Evolutionary conservation across 2,797 vertebrate species (phyloP).

Genomic region (Iguana delicatissima): DNA sequence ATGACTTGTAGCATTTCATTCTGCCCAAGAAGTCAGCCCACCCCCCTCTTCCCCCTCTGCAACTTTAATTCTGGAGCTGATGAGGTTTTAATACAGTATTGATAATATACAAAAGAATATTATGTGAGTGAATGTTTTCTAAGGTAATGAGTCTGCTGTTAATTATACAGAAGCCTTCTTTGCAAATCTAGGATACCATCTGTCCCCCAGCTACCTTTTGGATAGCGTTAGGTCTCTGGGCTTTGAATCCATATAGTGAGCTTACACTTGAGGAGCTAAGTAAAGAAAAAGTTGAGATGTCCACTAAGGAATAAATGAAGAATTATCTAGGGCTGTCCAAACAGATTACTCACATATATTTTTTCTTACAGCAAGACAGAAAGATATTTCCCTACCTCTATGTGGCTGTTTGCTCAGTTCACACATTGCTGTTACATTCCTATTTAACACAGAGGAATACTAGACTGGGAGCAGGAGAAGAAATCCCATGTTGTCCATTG

Average conservation of each 20-base stretch:
- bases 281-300: constrained; percentile 38
- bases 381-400: constrained; percentile 57
- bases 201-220: constrained; percentile 71
- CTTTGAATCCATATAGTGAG: constrained; percentile 55
- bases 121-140: constrained; percentile 2
- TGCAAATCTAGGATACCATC: constrained; percentile 67
- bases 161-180: constrained; percentile 59
- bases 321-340: constrained; percentile 67
- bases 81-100: constrained; percentile 44
- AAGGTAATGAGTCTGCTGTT: constrained; percentile 60
- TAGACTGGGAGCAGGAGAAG: constrained; percentile 27
- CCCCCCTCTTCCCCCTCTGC: neutral
- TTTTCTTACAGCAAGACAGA: constrained; percentile 64
- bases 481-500: neutral
- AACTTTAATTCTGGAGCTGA: constrained; percentile 42
- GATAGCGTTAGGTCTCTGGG: constrained; percentile 35
- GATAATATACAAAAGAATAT: constrained; percentile 39
- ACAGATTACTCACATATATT: constrained; percentile 53
- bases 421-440: constrained; percentile 16
- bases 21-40: constrained; percentile 41
- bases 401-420: constrained; percentile 16
- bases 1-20: constrained; percentile 49
- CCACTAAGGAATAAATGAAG: constrained; percentile 71
- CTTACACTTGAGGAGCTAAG: constrained; percentile 50
- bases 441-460: constrained; percentile 33